phyloP scores from a whole-genome alignment of 2,888 invertebrate genomes.

The Tanypteryx hageni region DNA sequence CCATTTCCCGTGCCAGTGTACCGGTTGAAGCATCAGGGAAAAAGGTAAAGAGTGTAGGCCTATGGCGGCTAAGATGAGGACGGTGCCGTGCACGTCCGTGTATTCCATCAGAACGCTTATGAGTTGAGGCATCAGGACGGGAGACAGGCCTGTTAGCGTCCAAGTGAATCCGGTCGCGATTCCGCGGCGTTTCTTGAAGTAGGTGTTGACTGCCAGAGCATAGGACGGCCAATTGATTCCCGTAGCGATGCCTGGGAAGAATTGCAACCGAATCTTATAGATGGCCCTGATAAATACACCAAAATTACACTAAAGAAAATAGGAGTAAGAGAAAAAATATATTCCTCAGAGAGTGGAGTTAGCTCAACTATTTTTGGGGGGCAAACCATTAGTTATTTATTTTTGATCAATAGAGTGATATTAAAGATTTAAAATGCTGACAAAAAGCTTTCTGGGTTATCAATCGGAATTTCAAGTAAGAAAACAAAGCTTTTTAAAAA shows the following conservation, averaged over 20 bases:
- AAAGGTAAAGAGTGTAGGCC: slow-evolving; percentile 84
- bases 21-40: slow-evolving; percentile 83
- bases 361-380: too few relatives aligned
- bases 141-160: slow-evolving; percentile 82
- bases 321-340: too few relatives aligned
- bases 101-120: slow-evolving; percentile 79
- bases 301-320: too few relatives aligned
- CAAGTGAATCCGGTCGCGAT: slow-evolving; percentile 81
- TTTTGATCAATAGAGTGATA: too few relatives aligned
- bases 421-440: too few relatives aligned
- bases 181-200: slow-evolving; percentile 80
- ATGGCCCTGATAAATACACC: too few relatives aligned
- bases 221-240: slow-evolving; percentile 80
- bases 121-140: slow-evolving; percentile 82
- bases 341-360: too few relatives aligned
- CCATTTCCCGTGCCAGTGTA: slow-evolving; percentile 83
- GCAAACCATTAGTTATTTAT: too few relatives aligned
- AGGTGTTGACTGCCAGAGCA: slow-evolving; percentile 82
- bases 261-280: background rate
- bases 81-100: slow-evolving; percentile 83
- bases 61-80: slow-evolving; percentile 82
- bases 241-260: slow-evolving; percentile 79
- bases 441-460: too few relatives aligned
- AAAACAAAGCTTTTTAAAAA: too few relatives aligned
- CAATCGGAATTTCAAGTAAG: too few relatives aligned